Conservation (phyloP, 2,113 vertebrate species). For the Megaceryle torquata region DNA sequence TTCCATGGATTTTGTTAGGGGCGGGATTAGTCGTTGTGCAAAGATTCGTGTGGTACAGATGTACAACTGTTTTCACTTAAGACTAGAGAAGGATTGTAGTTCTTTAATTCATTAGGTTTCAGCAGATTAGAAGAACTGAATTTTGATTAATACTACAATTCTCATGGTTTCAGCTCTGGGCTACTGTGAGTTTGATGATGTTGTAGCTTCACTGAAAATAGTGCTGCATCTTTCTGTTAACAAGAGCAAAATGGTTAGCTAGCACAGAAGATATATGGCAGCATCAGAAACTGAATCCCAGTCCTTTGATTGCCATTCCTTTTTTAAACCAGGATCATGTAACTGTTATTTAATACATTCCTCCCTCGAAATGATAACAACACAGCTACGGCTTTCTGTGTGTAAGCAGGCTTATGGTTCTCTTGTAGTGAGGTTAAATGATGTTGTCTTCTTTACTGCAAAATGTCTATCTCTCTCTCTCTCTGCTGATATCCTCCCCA, state of each 20-base stretch:
- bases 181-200: background rate
- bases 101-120: background rate
- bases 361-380: background rate
- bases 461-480: background rate
- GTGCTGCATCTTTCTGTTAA: background rate
- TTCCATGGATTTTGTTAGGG: background rate
- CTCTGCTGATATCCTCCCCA: background rate
- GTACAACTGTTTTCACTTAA: background rate
- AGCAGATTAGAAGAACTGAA: background rate
- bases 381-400: background rate
- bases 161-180: background rate
- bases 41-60: background rate
- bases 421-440: background rate
- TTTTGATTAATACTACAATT: background rate
- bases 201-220: background rate
- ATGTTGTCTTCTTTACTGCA: background rate
- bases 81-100: background rate
- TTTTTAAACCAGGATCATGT: background rate
- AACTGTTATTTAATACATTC: background rate
- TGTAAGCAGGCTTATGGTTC: background rate
- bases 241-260: background rate
- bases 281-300: background rate
- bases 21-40: background rate
- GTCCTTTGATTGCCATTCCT: background rate
- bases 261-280: background rate